These are phyloP conservation scores for Candidula unifasciata DNA, from an alignment of 2,888 invertebrate species.

Conservation along the genomic window DNA sequence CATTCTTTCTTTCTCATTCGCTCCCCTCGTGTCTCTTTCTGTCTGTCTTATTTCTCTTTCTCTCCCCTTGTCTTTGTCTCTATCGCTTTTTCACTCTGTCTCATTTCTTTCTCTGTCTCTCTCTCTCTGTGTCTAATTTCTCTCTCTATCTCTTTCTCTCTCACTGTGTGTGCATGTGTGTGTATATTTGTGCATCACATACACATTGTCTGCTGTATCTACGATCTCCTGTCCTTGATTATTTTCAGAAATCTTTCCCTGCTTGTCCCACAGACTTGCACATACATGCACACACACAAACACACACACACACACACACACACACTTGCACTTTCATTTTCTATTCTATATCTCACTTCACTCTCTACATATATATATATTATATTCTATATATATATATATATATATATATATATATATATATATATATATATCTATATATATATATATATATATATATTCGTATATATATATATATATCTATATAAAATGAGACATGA, in stretches of 20 bases:
- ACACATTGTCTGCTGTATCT: too few relatives aligned
- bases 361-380: not conserved
- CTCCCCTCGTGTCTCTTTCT: not conserved
- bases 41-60: not conserved
- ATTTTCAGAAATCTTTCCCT: too few relatives aligned
- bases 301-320: too few relatives aligned
- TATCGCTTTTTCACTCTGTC: not conserved
- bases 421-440: slow-evolving; percentile 19
- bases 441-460: slow-evolving; percentile 16
- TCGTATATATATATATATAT: not conserved
- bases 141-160: not conserved
- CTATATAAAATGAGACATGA: too few relatives aligned
- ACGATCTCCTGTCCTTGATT: too few relatives aligned
- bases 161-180: too few relatives aligned
- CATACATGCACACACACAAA: too few relatives aligned
- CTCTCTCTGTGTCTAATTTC: not conserved
- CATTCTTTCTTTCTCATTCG: not conserved
- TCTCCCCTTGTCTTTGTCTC: not conserved
- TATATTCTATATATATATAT: not conserved
- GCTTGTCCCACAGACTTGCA: too few relatives aligned
- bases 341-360: too few relatives aligned
- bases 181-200: too few relatives aligned
- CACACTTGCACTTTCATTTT: too few relatives aligned
- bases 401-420: slow-evolving; percentile 10
- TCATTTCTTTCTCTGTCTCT: not conserved